Percentiles rank a stretch among this genome's conserved stretches.
These are phyloP conservation scores for Procambarus virginalis DNA, from an alignment of 1,140 invertebrate genomes.

Conservation along the genomic window DNA sequence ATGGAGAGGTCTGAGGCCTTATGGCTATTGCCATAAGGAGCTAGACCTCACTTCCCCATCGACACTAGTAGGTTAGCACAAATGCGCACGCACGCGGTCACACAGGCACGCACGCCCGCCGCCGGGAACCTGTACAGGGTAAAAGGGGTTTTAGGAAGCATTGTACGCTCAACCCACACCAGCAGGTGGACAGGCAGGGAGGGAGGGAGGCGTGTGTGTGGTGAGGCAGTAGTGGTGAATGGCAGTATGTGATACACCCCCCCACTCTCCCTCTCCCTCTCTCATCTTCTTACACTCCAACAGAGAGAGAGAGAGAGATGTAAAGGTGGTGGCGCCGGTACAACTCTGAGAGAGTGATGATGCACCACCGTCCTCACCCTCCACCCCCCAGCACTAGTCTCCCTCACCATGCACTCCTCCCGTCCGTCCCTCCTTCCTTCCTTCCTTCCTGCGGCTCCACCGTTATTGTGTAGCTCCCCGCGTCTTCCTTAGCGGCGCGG, in stretches of 20 bases:
- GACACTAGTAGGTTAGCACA: no score
- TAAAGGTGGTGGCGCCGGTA: background rate
- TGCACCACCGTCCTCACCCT: background rate
- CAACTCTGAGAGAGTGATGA: background rate
- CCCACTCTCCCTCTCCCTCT: slow-evolving; percentile 3
- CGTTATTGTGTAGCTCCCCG: background rate
- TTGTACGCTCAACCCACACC: background rate
- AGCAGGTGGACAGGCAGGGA: no score
- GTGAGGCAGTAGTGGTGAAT: background rate
- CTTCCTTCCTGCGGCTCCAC: background rate
- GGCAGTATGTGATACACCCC: background rate
- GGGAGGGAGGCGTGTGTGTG: background rate
- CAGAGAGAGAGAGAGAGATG: background rate
- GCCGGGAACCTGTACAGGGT: background rate
- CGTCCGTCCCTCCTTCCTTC: background rate
- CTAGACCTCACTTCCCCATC: no score
- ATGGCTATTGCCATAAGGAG: no score
- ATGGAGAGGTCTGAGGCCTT: no score
- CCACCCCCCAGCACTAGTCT: background rate
- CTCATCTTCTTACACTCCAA: slow-evolving; percentile 1
- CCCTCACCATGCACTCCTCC: background rate
- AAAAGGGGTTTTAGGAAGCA: background rate
- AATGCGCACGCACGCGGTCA: background rate
- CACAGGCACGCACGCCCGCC: background rate
- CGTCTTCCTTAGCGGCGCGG: background rate